A percentile compares a stretch with the other conserved stretches of the same genome.
Evolutionary conservation across 2,797 vertebrate species (phyloP).

Genomic region (Kryptolebias ocellatus): DNA sequence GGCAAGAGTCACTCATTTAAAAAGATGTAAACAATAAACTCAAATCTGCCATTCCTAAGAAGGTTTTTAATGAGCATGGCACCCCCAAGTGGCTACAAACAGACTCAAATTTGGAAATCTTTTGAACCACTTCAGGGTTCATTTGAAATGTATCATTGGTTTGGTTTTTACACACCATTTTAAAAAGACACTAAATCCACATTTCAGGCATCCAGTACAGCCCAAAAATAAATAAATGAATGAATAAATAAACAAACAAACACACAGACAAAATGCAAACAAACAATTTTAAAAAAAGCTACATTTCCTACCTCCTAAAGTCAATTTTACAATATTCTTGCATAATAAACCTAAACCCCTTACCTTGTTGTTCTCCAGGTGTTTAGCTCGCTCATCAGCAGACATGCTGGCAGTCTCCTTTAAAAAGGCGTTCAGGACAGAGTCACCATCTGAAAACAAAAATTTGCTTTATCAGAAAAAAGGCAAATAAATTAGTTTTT

Average conservation of each 20-base stretch:
- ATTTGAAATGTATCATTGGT: neutral
- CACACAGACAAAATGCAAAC: neutral
- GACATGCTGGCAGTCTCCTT: slow-evolving; percentile 88
- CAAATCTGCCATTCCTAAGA: neutral
- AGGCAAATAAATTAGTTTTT: neutral
- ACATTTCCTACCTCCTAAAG: no score
- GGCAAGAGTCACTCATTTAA: neutral
- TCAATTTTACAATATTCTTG: no score
- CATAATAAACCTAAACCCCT: neutral
- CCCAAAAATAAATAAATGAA: neutral
- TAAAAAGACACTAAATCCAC: neutral
- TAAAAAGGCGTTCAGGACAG: slow-evolving; percentile 91
- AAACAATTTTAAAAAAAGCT: neutral
- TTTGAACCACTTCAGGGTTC: neutral
- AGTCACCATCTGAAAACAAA: slow-evolving; percentile 73
- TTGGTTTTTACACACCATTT: neutral
- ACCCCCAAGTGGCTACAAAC: slow-evolving; percentile 47
- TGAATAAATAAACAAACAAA: no score
- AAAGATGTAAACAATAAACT: neutral
- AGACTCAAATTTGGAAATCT: neutral
- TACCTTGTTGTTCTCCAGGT: slow-evolving; percentile 91
- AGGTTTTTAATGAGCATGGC: slow-evolving; percentile 13
- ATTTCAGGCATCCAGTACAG: neutral
- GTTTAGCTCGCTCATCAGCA: slow-evolving; percentile 90
- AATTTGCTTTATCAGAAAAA: neutral